phyloP scores from a whole-genome alignment of 2,888 invertebrate genomes.

The Julus scanicus region DNA sequence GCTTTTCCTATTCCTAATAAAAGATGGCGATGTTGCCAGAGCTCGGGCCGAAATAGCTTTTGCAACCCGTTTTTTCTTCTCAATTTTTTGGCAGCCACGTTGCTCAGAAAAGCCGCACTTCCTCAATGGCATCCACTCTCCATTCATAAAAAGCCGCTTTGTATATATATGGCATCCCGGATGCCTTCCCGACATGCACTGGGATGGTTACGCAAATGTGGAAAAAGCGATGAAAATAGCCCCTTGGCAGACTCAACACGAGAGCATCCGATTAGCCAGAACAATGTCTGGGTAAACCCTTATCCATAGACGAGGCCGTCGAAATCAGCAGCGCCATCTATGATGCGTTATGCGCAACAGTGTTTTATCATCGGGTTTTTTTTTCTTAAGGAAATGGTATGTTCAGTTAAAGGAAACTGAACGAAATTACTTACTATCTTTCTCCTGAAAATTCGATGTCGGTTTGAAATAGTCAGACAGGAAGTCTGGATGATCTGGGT shows the following conservation, averaged over 20 bases:
- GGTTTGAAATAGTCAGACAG: too few relatives aligned
- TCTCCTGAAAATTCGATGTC: too few relatives aligned
- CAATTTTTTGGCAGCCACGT: background rate
- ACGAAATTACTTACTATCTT: too few relatives aligned
- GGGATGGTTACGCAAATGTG: background rate
- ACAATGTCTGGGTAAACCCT: background rate
- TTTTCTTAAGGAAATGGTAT: too few relatives aligned
- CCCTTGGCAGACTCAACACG: background rate
- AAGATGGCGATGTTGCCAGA: background rate
- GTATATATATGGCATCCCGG: conserved; percentile 3
- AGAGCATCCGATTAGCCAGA: background rate
- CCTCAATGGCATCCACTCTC: conserved; percentile 27
- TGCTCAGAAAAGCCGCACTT: conserved; percentile 3
- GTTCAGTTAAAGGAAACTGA: too few relatives aligned
- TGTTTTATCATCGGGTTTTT: too few relatives aligned
- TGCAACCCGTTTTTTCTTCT: conserved; percentile 6
- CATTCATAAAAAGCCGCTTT: conserved; percentile 28
- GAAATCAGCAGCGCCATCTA: background rate
- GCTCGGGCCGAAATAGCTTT: background rate
- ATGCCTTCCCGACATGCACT: background rate
- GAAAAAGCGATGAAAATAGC: background rate
- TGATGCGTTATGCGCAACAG: too few relatives aligned
- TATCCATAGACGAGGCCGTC: background rate
- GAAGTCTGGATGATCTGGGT: too few relatives aligned
- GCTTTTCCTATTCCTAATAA: background rate